Evolutionary conservation across 2,797 vertebrate genomes (phyloP).

Genomic region (Lutjanus argentimaculatus): DNA sequence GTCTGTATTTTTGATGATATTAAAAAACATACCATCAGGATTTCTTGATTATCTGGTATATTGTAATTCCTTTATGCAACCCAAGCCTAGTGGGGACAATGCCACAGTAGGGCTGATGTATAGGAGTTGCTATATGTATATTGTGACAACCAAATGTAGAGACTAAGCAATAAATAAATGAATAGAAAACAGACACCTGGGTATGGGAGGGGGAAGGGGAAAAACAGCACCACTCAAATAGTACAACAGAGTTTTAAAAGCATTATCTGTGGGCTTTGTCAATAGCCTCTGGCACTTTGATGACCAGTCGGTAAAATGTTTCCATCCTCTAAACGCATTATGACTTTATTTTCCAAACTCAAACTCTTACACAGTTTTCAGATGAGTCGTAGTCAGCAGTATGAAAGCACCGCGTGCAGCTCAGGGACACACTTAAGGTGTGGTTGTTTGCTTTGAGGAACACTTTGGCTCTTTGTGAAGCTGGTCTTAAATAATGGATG

Average conservation of each 20-base stretch:
- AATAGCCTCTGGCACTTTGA: neutral
- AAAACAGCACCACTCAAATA: neutral
- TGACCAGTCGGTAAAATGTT: slow-evolving; percentile 26
- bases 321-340: slow-evolving; percentile 48
- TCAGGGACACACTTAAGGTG: slow-evolving; percentile 68
- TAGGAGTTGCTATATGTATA: too few species aligned
- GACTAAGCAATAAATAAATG: neutral
- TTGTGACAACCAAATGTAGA: neutral
- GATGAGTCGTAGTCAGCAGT: slow-evolving; percentile 67
- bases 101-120: too few species aligned
- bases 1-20: too few species aligned
- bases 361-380: slow-evolving; percentile 32
- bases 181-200: neutral
- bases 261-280: neutral
- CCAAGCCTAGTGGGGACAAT: too few species aligned
- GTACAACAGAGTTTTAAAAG: neutral
- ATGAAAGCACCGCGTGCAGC: slow-evolving; percentile 45
- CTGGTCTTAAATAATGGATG: slow-evolving; percentile 87
- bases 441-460: slow-evolving; percentile 70
- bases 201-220: neutral
- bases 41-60: too few species aligned
- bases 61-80: too few species aligned
- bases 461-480: slow-evolving; percentile 78
- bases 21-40: too few species aligned
- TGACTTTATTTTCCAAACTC: slow-evolving; percentile 47